Base-by-base conservation (phyloP, 2,888 invertebrate genomes). In the Apantesis nais region DNA sequence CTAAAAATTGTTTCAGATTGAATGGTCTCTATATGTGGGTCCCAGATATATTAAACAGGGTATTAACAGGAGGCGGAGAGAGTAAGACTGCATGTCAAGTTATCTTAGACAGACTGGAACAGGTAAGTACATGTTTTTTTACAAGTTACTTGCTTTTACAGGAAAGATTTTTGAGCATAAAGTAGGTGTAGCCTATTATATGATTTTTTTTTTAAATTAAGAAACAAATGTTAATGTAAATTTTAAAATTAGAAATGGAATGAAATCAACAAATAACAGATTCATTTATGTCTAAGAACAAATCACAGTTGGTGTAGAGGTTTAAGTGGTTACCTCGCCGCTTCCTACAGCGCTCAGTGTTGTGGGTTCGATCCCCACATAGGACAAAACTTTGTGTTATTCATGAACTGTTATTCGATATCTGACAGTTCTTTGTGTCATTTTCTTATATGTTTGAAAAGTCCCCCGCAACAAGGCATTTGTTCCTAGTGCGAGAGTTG, bases 11-110 rank as follows among this genome's bases (percentile, higher is more conserved):
- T 86, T 90, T 70, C 86, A 96, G 96, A 75, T 88, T 95, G 74
- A 95, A 96, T 68, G 96, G 96, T 1, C 86, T 96, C 8, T 92
- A 92, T 76, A 93, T 96, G 90, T 96, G 96, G 96, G 93, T 96
- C 68, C 96, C 96, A 37, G 95, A 96, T 80, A 92, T 96, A 8
- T 80, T 96, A 29, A 96, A 96, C 78, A 88, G 93, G 72, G 95
- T 96, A n/a, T 76, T 95, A 12, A 86, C 90, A 2, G 90, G 89
- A 0, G 78, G 78, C 0, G 82, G 83, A 7, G 78, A 67, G 0
- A 89, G 86, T 0, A 71, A 83, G 73, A 93, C 94, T 0, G 94
- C 93, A 4, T 94, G 94, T 76, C 81, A 89, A 70, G 89, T 94
- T 67, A 94, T 95, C 52, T 86, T 86, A 5, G 89, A 86, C 62